A percentile compares a stretch with the other conserved stretches of the same genome.
Conservation (phyloP, 2,113 vertebrate species). For the Rhombomys opimus region DNA sequence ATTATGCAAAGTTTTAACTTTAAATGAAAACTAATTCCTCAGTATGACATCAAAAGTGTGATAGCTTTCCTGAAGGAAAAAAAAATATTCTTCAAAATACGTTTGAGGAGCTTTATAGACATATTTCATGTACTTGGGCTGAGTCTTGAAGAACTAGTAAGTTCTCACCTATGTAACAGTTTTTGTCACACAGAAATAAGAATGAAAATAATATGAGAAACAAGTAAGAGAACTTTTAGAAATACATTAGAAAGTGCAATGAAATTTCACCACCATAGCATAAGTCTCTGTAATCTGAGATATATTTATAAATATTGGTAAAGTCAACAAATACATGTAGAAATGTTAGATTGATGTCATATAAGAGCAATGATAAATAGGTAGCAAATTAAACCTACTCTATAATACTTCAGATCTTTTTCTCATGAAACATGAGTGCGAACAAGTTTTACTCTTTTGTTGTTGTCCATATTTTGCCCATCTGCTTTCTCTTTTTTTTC, state of each 20-base stretch:
- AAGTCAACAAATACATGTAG: slow-evolving; percentile 65
- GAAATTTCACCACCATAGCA: slow-evolving; percentile 23
- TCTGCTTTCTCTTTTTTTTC: too few species aligned
- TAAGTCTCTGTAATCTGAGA: slow-evolving; percentile 47
- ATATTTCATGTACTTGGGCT: background rate
- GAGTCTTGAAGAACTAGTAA: background rate
- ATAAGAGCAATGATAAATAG: slow-evolving; percentile 29
- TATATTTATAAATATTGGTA: slow-evolving; percentile 9
- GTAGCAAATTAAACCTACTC: background rate
- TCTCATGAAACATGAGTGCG: background rate
- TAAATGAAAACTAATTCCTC: background rate
- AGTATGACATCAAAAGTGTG: background rate
- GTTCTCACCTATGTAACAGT: background rate
- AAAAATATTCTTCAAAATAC: background rate
- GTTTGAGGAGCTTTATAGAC: background rate
- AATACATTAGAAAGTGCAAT: background rate
- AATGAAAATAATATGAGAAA: background rate
- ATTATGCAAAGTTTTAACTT: background rate
- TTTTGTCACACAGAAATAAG: background rate
- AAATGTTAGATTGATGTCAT: slow-evolving; percentile 51
- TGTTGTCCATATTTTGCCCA: too few species aligned
- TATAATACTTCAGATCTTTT: slow-evolving; percentile 31
- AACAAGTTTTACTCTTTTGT: background rate
- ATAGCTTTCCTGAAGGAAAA: background rate
- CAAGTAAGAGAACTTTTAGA: background rate